phyloP scores from a whole-genome alignment of 1,140 invertebrate species.

The Aphaenogaster ashmeadi region DNA sequence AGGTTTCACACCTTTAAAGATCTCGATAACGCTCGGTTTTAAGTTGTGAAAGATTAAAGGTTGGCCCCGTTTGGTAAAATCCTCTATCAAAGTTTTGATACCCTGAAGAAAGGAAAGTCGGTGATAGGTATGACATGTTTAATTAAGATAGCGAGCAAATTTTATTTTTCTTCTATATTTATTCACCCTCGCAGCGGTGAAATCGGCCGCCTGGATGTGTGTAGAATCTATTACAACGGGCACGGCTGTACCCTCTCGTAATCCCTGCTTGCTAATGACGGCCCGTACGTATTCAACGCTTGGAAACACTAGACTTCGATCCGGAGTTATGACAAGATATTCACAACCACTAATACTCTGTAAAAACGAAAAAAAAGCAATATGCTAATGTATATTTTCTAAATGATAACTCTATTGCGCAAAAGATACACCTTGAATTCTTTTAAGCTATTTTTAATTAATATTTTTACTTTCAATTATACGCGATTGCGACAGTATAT shows the following conservation, averaged over 20 bases:
- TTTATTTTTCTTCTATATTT: neutral
- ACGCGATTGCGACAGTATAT: neutral
- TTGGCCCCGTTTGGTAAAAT: conserved; percentile 91
- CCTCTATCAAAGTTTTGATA: conserved; percentile 91
- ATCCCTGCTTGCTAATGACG: conserved; percentile 91
- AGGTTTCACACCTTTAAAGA: conserved; percentile 91
- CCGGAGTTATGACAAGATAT: conserved; percentile 91
- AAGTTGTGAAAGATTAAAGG: conserved; percentile 92
- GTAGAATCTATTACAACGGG: conserved; percentile 93
- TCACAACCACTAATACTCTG: conserved; percentile 89
- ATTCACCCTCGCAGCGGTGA: conserved; percentile 91
- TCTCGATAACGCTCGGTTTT: conserved; percentile 90
- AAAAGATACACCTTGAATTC: neutral
- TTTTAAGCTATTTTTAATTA: neutral
- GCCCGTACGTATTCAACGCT: conserved; percentile 93
- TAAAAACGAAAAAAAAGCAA: conserved; percentile 55
- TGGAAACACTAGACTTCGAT: conserved; percentile 92
- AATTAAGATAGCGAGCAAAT: conserved; percentile 6
- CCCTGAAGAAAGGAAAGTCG: conserved; percentile 87
- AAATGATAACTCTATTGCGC: neutral
- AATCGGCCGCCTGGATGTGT: conserved; percentile 93
- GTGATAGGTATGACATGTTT: conserved; percentile 20
- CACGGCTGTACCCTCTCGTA: conserved; percentile 88
- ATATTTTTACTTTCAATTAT: neutral
- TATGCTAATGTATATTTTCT: neutral